phyloP scores from a whole-genome alignment of 2,797 vertebrate genomes.

The Triplophysa yarkandensis region DNA sequence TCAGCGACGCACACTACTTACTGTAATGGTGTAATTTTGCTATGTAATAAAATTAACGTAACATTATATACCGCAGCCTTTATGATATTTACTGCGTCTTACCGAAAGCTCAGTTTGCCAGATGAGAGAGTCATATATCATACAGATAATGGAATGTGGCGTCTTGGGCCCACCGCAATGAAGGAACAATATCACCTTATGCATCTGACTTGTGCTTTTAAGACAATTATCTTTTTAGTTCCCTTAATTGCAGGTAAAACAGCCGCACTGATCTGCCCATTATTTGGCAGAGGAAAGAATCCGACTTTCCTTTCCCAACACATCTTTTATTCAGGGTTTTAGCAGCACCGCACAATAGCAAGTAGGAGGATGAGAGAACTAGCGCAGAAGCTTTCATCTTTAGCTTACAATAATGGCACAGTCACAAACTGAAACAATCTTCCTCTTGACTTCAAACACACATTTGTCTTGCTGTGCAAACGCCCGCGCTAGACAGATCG shows the following conservation, averaged over 20 bases:
- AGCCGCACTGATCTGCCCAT: slow-evolving; percentile 44
- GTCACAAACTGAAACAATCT: slow-evolving; percentile 35
- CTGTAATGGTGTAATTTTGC: slow-evolving; percentile 13
- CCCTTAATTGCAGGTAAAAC: slow-evolving; percentile 60
- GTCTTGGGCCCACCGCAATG: slow-evolving; percentile 41
- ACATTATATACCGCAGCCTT: slow-evolving; percentile 19
- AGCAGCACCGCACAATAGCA: slow-evolving; percentile 30
- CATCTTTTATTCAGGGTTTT: slow-evolving; percentile 27
- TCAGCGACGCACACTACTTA: background rate
- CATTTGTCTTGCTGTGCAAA: slow-evolving; percentile 26
- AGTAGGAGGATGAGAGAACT: slow-evolving; percentile 28
- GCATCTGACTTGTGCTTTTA: slow-evolving; percentile 53
- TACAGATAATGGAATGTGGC: slow-evolving; percentile 55
- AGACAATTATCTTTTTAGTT: slow-evolving; percentile 58
- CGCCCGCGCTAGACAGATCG: background rate
- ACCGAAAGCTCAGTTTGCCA: slow-evolving; percentile 41
- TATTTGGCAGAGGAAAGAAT: slow-evolving; percentile 49
- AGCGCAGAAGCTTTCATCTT: slow-evolving; percentile 37
- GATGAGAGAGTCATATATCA: slow-evolving; percentile 39
- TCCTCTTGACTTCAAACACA: slow-evolving; percentile 45
- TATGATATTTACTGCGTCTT: slow-evolving; percentile 36
- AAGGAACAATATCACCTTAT: slow-evolving; percentile 39
- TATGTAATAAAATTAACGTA: slow-evolving; percentile 11
- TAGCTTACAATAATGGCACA: slow-evolving; percentile 33
- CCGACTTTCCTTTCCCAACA: slow-evolving; percentile 29